These are phyloP conservation scores for Phylloscopus trochilus DNA, from an alignment of 2,113 vertebrate genomes.

Conservation along the genomic window DNA sequence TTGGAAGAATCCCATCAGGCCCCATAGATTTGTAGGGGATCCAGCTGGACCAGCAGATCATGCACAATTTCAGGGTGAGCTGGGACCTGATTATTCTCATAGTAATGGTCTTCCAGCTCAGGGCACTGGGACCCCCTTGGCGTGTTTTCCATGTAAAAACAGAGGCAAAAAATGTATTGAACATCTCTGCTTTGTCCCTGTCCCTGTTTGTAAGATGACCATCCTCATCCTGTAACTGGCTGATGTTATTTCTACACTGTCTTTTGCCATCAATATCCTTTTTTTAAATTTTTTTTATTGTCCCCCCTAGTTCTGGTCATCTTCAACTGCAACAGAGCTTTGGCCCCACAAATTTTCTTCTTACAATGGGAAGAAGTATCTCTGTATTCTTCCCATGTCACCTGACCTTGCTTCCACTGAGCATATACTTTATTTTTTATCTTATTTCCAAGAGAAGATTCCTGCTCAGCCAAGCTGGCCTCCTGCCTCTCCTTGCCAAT, in stretches of 20 bases:
- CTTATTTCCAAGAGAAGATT: not conserved
- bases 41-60: not conserved
- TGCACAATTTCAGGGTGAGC: not conserved
- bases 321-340: not conserved
- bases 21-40: not conserved
- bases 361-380: not conserved
- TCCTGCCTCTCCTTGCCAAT: not conserved
- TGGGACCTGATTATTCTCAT: not conserved
- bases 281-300: not conserved
- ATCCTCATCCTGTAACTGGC: not conserved
- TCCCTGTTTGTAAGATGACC: not conserved
- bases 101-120: not conserved
- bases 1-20: not conserved
- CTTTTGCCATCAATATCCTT: not conserved
- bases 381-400: not conserved
- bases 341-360: not conserved
- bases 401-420: not conserved
- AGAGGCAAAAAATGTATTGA: not conserved
- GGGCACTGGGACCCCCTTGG: not conserved
- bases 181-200: not conserved
- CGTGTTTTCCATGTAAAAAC: fast-evolving
- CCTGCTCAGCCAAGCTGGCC: not conserved
- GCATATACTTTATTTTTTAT: not conserved
- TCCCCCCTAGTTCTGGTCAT: not conserved
- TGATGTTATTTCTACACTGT: not conserved